Base-by-base conservation (phyloP, 2,797 vertebrate species). In the Helarctos malayanus region DNA sequence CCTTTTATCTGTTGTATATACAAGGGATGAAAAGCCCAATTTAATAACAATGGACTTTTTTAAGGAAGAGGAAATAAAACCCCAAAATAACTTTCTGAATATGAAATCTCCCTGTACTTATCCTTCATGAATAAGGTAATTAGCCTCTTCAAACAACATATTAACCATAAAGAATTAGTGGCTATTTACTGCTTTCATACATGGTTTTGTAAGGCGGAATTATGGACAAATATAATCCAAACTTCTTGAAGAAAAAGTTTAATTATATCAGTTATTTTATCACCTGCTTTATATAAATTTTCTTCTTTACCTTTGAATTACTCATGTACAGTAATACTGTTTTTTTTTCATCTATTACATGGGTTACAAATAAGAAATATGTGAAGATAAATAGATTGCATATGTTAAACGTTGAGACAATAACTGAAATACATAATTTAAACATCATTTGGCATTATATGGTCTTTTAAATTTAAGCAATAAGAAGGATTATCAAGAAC, bases 81-180 rank as follows among this genome's bases (percentile, higher is more conserved):
- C 85, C 57, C 61, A 6, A 54, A 91, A 94, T 75, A 79, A 25
- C 79, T 97, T n/a, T 59, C 54, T 63, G 27, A 98, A 95, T 18
- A 59, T 79, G 71, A 98, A 95, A 52, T 96, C 38, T 88, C 1
- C 0, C 45, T 96, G 81, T 92, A 68, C 1, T 78, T 29, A 69
- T 38, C 89, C 38, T 89, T 95, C 27, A 91, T 89, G 79, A 92
- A 76, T 93, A 92, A 95, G 41, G 27, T 95, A 81, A 89, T 91
- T 97, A 86, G 11, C 9, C 52, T 82, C 8, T 93, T 16, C 29
- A 93, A 97, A 89, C 18, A 41, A 83, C 23, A 10, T 41, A 56
- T 57, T 81, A 49, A 8, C 85, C 83, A 11, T 76, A 61, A 95
- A 87, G 5, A 96, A 91, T 82, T 81, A 90, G 80, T 32, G 89